Base-by-base conservation (phyloP, 2,888 invertebrate genomes). In the Nysson spinosus region DNA sequence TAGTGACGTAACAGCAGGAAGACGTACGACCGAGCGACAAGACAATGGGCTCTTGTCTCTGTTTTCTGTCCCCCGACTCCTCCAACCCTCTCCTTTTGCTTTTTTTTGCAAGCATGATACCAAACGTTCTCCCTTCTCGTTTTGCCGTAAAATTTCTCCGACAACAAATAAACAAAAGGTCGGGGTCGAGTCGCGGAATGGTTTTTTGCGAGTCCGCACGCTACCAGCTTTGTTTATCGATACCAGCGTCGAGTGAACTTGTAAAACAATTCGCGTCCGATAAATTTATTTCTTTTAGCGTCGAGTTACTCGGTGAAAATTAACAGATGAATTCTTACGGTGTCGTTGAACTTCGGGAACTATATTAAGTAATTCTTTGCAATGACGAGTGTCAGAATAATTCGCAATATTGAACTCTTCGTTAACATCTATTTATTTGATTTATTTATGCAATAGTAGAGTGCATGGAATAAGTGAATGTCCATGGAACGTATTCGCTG, bases 1-100 rank as follows among this genome's bases (percentile, higher is more conserved):
- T 81, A 69, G 77, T 82, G 80, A 81, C 72, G 81, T 76, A 82
- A 82, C 77, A 73, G 68, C 68, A 72, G 71, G 75, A 79, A 82
- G 81, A 82, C 76, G 61, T 75, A 78, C 69, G 75, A 75, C 67
- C 70, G 65, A 69, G 46, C 66, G 79, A 80, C 80, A 80, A 80
- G 78, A 83, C 82, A 83, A 82, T 80, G 58, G 79, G 56, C 67
- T 56, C 72, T 72, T 69, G 69, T 74, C 69, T 72, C 46, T 63
- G 66, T 69, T 66, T 63, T 69, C 63, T 56, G 65, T 52, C n/a
- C 61, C 64, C 39, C 67, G 57, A 55, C 46, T 35, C 50, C 54
- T 57, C 30, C 46, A 24, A 40, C 69, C 16, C 7, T 64, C 57
- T 22, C 24, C 42, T 51, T 54, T 63, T 54, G 40, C 35, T 52